Conservation (phyloP, 2,113 vertebrate genomes). For the Lophura nycthemera region DNA sequence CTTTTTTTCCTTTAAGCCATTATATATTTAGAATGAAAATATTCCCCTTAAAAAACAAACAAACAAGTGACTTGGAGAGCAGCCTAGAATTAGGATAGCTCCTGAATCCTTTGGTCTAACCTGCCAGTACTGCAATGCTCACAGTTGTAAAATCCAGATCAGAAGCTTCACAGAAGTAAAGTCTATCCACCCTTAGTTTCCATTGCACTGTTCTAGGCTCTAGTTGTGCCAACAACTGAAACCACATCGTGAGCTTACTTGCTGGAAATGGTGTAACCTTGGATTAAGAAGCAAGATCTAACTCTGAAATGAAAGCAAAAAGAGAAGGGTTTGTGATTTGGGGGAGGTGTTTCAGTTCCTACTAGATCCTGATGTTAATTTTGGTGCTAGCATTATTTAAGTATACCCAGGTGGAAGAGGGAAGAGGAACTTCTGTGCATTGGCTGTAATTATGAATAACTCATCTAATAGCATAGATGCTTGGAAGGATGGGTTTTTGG, state of each 20-base stretch:
- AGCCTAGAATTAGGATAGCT: neutral
- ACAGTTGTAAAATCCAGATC: accelerated
- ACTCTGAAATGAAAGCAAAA: neutral
- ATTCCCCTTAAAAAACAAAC: neutral
- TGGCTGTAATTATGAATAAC: neutral
- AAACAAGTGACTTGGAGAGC: neutral
- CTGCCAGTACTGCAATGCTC: neutral
- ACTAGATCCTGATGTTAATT: neutral
- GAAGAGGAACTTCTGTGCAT: neutral
- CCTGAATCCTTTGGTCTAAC: neutral
- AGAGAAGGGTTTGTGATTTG: neutral
- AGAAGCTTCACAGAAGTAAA: neutral
- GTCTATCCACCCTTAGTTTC: neutral
- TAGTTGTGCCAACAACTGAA: neutral
- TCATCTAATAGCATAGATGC: too few species aligned
- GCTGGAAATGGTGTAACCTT: neutral
- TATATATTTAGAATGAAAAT: neutral
- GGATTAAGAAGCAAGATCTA: neutral
- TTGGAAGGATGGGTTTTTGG: neutral
- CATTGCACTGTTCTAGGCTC: accelerated
- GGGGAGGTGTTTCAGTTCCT: neutral
- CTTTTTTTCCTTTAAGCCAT: neutral
- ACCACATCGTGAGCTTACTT: neutral
- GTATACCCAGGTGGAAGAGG: neutral
- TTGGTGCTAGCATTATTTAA: neutral